Evolutionary conservation across 2,888 invertebrate genomes (phyloP).

Genomic region (Cosmorhoe ocellata): DNA sequence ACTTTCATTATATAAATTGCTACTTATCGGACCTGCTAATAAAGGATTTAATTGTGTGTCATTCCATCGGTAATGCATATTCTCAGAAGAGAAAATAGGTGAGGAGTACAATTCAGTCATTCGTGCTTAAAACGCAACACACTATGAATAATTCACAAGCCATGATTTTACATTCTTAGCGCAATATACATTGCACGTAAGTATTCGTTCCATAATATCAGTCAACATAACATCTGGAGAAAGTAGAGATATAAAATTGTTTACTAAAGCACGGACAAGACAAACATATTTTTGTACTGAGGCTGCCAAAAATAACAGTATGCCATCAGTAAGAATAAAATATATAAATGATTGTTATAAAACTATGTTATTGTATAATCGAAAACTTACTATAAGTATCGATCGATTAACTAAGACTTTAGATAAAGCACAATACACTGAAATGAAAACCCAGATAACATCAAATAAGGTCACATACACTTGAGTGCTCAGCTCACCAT

Average conservation of each 20-base stretch:
- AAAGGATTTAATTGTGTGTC: slow-evolving; percentile 9
- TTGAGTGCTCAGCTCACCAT: slow-evolving; percentile 18
- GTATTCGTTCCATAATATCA: slow-evolving; percentile 55
- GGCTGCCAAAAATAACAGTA: slow-evolving; percentile 32
- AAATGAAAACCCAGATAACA: slow-evolving; percentile 24
- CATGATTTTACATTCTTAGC: slow-evolving; percentile 48
- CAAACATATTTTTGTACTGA: slow-evolving; percentile 19
- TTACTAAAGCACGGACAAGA: slow-evolving; percentile 22
- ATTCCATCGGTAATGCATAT: slow-evolving; percentile 38
- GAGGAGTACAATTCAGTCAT: slow-evolving; percentile 43
- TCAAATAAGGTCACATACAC: slow-evolving; percentile 28
- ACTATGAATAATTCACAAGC: slow-evolving; percentile 67
- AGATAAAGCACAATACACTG: slow-evolving; percentile 24
- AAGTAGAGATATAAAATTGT: slow-evolving; percentile 16
- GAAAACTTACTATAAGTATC: too few relatives aligned
- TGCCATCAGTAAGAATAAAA: slow-evolving; percentile 19
- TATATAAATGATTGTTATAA: background rate
- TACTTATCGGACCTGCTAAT: too few relatives aligned
- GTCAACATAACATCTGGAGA: slow-evolving; percentile 35
- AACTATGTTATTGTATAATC: too few relatives aligned
- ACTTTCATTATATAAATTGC: too few relatives aligned
- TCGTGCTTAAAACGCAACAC: slow-evolving; percentile 50
- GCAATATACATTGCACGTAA: slow-evolving; percentile 39
- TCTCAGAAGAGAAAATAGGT: slow-evolving; percentile 65
- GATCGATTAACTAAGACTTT: background rate